Conservation (phyloP, 2,797 vertebrate species). For the Phoebastria nigripes region DNA sequence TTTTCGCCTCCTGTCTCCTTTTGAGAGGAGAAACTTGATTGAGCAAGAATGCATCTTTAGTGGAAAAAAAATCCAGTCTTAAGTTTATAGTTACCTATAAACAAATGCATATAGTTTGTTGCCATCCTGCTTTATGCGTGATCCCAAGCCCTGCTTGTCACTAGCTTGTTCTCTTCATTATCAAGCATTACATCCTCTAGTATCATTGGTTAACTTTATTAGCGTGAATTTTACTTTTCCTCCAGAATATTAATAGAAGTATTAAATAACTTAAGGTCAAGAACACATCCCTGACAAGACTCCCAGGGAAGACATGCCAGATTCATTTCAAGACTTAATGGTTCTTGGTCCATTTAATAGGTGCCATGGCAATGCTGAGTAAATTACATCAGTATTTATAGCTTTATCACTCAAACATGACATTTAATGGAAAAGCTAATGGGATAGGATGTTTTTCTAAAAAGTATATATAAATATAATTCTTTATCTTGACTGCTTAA, state of each 20-base stretch:
- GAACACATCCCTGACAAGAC: neutral
- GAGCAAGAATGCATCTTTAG: neutral
- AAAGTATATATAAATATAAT: neutral
- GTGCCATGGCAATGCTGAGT: neutral
- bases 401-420: neutral
- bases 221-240: neutral
- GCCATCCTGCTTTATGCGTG: neutral
- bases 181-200: neutral
- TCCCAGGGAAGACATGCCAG: neutral
- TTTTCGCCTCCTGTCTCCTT: neutral
- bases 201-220: neutral
- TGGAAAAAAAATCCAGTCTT: neutral
- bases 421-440: neutral
- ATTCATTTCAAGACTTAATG: neutral
- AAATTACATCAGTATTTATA: neutral
- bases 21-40: neutral
- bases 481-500: neutral
- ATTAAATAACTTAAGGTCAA: neutral
- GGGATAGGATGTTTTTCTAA: neutral
- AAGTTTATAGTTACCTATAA: neutral
- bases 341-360: neutral
- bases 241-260: neutral
- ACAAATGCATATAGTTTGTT: neutral
- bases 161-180: neutral
- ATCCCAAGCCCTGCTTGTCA: neutral